These are phyloP conservation scores for Poecilia gillii DNA, from an alignment of 2,797 vertebrate species.

Conservation along the genomic window DNA sequence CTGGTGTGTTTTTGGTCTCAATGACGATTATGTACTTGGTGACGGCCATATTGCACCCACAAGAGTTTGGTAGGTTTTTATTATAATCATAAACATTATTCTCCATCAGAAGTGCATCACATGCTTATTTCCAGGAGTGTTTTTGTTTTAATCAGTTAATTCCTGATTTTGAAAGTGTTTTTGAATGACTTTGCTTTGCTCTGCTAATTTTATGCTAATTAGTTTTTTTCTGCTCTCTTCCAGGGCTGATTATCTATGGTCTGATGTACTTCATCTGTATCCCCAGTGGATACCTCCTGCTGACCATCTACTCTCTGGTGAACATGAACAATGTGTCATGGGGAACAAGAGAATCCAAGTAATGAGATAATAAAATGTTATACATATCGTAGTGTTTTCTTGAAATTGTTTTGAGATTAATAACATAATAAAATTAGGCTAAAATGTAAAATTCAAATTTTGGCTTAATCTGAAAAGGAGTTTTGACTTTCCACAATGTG, in stretches of 20 bases:
- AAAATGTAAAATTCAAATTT: background rate
- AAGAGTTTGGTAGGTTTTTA: conserved; percentile 75
- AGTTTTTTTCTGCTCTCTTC: conserved; percentile 21
- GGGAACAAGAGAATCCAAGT: conserved; percentile 85
- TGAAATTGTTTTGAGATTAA: background rate
- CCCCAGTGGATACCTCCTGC: conserved; percentile 85
- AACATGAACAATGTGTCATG: conserved; percentile 86
- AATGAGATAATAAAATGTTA: conserved; percentile 26
- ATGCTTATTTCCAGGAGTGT: background rate
- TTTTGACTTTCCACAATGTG: no score
- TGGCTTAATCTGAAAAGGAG: background rate
- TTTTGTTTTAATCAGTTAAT: background rate
- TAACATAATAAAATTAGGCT: background rate
- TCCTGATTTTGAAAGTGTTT: background rate
- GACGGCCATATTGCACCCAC: conserved; percentile 83
- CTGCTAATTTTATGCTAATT: background rate
- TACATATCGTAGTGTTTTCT: background rate
- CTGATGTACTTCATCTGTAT: conserved; percentile 88
- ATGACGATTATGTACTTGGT: conserved; percentile 79
- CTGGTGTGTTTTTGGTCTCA: conserved; percentile 83
- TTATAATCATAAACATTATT: conserved; percentile 21
- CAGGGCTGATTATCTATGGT: conserved; percentile 78
- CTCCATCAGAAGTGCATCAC: background rate
- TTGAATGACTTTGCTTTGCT: background rate
- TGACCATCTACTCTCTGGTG: conserved; percentile 86